Percentiles rank a stretch among this genome's conserved stretches.
These are phyloP conservation scores for Zaprionus capensis DNA, from an alignment of 1,140 invertebrate species.

Conservation along the genomic window DNA sequence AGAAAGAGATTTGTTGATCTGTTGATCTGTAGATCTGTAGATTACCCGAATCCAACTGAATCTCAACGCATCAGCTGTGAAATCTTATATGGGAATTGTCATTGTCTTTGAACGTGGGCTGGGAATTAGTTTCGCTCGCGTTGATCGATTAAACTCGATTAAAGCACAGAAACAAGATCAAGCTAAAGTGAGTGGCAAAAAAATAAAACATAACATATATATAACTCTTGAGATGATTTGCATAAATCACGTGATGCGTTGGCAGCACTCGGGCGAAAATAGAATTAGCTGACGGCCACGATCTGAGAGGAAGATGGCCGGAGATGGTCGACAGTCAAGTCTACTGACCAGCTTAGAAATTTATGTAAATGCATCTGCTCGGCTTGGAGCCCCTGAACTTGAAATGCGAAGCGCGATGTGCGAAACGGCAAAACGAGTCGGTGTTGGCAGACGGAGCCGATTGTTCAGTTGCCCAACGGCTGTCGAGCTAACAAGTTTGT, in stretches of 20 bases:
- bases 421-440: slow-evolving; percentile 44
- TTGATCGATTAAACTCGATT: slow-evolving; percentile 68
- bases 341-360: slow-evolving; percentile 61
- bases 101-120: slow-evolving; percentile 45
- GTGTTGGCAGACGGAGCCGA: slow-evolving; percentile 13
- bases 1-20: slow-evolving; percentile 29
- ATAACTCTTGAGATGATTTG: slow-evolving; percentile 42
- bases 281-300: slow-evolving; percentile 42
- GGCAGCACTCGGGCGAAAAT: slow-evolving; percentile 23
- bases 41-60: slow-evolving; percentile 43
- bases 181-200: slow-evolving; percentile 23
- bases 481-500: slow-evolving; percentile 46
- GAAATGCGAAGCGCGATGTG: slow-evolving; percentile 11
- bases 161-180: slow-evolving; percentile 49
- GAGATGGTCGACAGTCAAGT: slow-evolving; percentile 44
- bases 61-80: slow-evolving; percentile 48
- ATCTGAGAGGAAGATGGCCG: slow-evolving; percentile 22
- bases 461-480: slow-evolving; percentile 59
- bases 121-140: slow-evolving; percentile 38
- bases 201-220: slow-evolving; percentile 12
- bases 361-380: slow-evolving; percentile 71
- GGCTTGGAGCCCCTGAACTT: slow-evolving; percentile 66
- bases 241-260: slow-evolving; percentile 70
- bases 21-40: slow-evolving; percentile 29
- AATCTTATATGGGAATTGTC: slow-evolving; percentile 35